Conservation (phyloP, 2,888 invertebrate species). For the Leptinotarsa juncta region DNA sequence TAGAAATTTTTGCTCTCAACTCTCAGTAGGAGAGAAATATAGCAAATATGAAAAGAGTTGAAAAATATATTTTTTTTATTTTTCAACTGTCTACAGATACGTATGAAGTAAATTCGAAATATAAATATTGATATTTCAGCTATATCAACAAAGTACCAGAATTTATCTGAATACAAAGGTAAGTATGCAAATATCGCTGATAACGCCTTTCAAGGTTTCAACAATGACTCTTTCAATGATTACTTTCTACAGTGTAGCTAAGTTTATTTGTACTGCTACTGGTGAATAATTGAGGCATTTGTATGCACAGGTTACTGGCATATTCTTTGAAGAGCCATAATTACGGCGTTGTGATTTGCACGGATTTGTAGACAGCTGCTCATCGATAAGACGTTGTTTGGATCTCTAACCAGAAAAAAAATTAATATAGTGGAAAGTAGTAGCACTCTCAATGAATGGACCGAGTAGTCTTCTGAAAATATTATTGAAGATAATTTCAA, state of each 20-base stretch:
- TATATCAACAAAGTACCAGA: background rate
- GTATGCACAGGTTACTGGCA: constrained; percentile 3
- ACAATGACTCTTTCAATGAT: background rate
- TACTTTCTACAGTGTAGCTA: background rate
- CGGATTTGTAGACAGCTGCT: background rate
- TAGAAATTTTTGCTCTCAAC: no score
- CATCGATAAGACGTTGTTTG: background rate
- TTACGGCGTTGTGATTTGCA: background rate
- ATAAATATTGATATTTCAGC: background rate
- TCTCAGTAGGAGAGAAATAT: no score
- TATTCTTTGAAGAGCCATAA: background rate
- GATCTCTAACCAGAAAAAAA: background rate
- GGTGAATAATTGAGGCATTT: background rate
- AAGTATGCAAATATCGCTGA: background rate
- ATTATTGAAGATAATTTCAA: no score
- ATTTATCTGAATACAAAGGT: background rate
- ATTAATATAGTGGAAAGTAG: background rate
- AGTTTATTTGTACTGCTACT: background rate
- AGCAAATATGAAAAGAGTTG: no score
- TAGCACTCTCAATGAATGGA: no score
- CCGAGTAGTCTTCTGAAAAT: no score
- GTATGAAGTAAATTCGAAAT: no score
- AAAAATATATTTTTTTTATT: no score
- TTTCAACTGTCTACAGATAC: no score
- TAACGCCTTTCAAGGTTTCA: background rate